These are phyloP conservation scores for Catamblyrhynchus diadema DNA, from an alignment of 2,797 vertebrate species.

Conservation along the genomic window DNA sequence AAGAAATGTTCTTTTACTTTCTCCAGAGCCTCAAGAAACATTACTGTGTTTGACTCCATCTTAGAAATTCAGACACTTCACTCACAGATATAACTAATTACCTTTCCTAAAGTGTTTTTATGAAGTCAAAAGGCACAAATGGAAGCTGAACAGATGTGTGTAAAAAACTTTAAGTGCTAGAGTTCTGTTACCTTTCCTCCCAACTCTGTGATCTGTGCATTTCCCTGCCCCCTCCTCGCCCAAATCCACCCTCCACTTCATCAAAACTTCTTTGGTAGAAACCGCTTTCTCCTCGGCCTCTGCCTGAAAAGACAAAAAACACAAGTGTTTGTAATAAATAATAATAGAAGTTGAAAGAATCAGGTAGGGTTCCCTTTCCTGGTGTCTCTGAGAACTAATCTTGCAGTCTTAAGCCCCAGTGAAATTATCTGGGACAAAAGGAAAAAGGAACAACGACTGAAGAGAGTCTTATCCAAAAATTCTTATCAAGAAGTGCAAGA, in stretches of 20 bases:
- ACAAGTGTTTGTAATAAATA: conserved; percentile 51
- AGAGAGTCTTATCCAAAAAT: not conserved
- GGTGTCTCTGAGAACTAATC: not conserved
- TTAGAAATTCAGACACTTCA: not conserved
- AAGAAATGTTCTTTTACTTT: not conserved
- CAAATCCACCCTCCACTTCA: conserved; percentile 96
- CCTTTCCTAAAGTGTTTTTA: not conserved
- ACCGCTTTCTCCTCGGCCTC: conserved; percentile 96
- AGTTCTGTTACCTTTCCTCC: conserved; percentile 92
- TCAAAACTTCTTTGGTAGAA: conserved; percentile 99
- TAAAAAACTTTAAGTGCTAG: not conserved
- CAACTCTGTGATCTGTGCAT: conserved; percentile 99
- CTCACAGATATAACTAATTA: not conserved
- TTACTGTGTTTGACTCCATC: not conserved
- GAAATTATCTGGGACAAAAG: not conserved
- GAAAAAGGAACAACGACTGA: not conserved
- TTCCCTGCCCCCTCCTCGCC: conserved; percentile 89
- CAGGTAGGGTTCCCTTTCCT: conserved; percentile 7
- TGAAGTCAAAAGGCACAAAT: conserved; percentile 13
- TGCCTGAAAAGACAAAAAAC: conserved; percentile 82
- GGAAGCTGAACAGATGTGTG: not conserved
- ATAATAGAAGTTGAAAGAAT: not conserved
- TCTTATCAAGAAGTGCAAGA: not conserved
- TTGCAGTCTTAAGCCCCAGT: not conserved
- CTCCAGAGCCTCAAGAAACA: not conserved